Evolutionary conservation across 1,140 invertebrate species (phyloP).

Genomic region (Sarcophaga bullata): DNA sequence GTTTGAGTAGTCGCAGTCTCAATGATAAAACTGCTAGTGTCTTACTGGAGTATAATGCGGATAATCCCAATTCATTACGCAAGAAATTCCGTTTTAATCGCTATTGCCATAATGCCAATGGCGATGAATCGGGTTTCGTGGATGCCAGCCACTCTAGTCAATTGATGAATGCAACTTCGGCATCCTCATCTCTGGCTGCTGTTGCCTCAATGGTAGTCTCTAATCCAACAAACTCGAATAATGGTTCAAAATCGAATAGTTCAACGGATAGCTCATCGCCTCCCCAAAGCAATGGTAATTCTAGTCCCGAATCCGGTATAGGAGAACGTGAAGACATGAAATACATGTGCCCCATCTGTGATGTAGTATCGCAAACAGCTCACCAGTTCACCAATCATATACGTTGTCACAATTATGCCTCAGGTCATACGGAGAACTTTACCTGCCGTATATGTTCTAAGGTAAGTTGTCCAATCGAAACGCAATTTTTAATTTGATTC

Average conservation of each 20-base stretch:
- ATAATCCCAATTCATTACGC: constrained; percentile 58
- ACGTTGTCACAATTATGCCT: constrained; percentile 72
- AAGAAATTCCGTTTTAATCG: constrained; percentile 63
- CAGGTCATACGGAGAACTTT: constrained; percentile 67
- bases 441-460: constrained; percentile 69
- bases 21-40: constrained; percentile 58
- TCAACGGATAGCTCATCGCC: constrained; percentile 52
- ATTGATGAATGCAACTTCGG: constrained; percentile 46
- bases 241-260: constrained; percentile 30
- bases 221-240: neutral
- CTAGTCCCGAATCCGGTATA: constrained; percentile 60
- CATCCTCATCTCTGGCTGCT: constrained; percentile 49
- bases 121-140: constrained; percentile 59
- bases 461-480: constrained; percentile 52
- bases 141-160: constrained; percentile 53
- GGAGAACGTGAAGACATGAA: constrained; percentile 64
- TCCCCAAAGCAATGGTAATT: constrained; percentile 47
- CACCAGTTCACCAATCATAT: constrained; percentile 78
- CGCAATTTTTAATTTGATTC: no score
- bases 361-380: constrained; percentile 69
- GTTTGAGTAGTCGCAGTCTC: constrained; percentile 40
- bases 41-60: constrained; percentile 53
- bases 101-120: constrained; percentile 46
- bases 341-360: constrained; percentile 74
- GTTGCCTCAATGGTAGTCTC: constrained; percentile 40